phyloP scores from a whole-genome alignment of 2,113 vertebrate species.

The Semnornis frantzii region DNA sequence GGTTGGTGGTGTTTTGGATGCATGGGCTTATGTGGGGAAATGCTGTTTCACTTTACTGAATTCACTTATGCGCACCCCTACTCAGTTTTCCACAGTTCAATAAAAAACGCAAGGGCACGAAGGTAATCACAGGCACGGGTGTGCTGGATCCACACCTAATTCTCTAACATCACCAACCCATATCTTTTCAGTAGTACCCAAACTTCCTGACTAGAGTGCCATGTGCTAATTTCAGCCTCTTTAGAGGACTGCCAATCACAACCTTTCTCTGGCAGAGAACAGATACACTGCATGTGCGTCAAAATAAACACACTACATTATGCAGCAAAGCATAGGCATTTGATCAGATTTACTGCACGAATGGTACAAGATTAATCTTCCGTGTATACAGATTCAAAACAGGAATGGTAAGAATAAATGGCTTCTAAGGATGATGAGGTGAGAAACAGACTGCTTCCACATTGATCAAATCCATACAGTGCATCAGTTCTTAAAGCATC shows the following conservation, averaged over 20 bases:
- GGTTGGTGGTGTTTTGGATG: background rate
- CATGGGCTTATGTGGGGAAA: background rate
- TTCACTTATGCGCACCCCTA: background rate
- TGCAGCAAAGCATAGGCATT: background rate
- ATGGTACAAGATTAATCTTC: background rate
- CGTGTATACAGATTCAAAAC: background rate
- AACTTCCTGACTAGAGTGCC: background rate
- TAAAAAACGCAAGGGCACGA: background rate
- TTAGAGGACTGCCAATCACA: background rate
- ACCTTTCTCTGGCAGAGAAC: background rate
- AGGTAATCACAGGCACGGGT: background rate
- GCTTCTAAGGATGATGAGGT: background rate
- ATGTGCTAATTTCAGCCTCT: background rate
- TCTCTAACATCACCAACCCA: background rate
- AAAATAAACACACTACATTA: background rate
- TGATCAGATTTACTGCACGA: background rate
- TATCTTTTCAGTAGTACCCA: background rate
- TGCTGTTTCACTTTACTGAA: background rate
- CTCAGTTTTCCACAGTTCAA: background rate
- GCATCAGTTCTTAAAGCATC: background rate
- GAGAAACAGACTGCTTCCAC: background rate
- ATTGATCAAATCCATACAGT: background rate
- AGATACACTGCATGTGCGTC: fast-evolving
- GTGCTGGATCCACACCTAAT: background rate
- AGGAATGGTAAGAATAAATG: background rate